Conservation (phyloP, 2,888 invertebrate genomes). For the Drosophila bunnanda region DNA sequence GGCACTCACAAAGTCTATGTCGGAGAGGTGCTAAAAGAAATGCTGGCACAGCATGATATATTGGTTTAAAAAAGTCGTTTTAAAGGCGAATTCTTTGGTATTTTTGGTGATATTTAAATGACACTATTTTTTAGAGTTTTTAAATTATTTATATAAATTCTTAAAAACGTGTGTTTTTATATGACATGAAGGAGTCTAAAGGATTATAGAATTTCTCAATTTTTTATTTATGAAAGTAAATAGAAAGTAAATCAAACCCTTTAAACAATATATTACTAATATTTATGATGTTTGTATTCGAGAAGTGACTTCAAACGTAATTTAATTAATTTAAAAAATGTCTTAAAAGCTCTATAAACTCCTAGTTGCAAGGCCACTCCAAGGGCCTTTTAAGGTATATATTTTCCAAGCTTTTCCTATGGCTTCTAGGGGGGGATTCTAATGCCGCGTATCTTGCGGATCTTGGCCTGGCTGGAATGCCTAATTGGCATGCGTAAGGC, state of each 20-base stretch:
- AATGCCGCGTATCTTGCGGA: neutral
- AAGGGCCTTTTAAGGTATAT: neutral
- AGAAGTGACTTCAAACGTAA: neutral
- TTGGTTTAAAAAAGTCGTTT: neutral
- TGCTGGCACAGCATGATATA: neutral
- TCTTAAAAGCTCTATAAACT: neutral
- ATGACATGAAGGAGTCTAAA: neutral
- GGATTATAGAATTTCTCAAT: neutral
- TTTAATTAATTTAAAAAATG: neutral
- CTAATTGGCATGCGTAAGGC: conserved; percentile 73
- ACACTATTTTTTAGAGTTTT: neutral
- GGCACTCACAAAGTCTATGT: neutral
- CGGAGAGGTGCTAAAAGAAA: neutral
- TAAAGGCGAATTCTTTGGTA: neutral
- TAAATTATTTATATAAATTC: neutral
- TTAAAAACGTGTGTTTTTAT: neutral
- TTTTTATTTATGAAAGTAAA: no score
- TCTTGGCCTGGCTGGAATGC: conserved; percentile 30
- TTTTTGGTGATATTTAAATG: neutral
- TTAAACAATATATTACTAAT: no score
- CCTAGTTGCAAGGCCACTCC: no score
- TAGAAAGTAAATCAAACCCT: no score
- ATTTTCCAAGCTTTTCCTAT: neutral
- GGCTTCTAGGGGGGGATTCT: neutral
- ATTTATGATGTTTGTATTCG: no score